Evolutionary conservation across 2,888 invertebrate genomes (phyloP), one percentile per base, ranked within the genome.

Genomic region (Dascillus cervinus): DNA sequence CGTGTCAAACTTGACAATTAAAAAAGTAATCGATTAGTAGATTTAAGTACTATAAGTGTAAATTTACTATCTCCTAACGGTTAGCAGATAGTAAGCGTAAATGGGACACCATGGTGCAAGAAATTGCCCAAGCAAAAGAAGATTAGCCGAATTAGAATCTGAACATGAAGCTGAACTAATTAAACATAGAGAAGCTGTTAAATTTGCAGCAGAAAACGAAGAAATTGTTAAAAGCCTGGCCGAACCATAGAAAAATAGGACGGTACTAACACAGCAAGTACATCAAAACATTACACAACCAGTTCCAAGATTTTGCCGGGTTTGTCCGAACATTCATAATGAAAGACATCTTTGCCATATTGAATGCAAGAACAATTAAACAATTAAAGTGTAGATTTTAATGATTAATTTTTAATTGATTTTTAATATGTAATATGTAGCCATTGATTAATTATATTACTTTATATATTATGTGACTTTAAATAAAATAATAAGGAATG

Each of bases 221-320:
- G 78, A 79, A 24, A 68, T 91, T 14, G 87, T 85, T 66, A 87
- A 91, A 0, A 91, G 91, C 60, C 69, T 91, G 48, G 91, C 91
- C 19, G 91, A 90, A 4, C 88, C 87, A 0, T 90, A 91, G 58
- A 82, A 47, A 84, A 87, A 55, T 86, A 88, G 49, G 82, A 83
- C 56, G 83, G 79, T 52, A 72, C 72, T 44, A 92, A 94, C 65
- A 86, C 87, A n/a, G 69, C 91, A 3, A 89, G 85, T 64, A 89
- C 91, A 0, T 66, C 94, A 37, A 70, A n/a, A n/a, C n/a, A n/a
- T n/a, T n/a, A n/a, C n/a, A n/a, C n/a, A n/a, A n/a, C n/a, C n/a
- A 91, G 32, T 94, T 94, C 64, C 92, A 90, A 12, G 78, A 85
- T 6, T 82, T 81, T 60, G 90, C 91, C 0, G 90, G 90, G 56